Evolutionary conservation across 2,888 invertebrate species (phyloP), one percentile per base, ranked within the genome.

Genomic region (Chorisops tibialis): DNA sequence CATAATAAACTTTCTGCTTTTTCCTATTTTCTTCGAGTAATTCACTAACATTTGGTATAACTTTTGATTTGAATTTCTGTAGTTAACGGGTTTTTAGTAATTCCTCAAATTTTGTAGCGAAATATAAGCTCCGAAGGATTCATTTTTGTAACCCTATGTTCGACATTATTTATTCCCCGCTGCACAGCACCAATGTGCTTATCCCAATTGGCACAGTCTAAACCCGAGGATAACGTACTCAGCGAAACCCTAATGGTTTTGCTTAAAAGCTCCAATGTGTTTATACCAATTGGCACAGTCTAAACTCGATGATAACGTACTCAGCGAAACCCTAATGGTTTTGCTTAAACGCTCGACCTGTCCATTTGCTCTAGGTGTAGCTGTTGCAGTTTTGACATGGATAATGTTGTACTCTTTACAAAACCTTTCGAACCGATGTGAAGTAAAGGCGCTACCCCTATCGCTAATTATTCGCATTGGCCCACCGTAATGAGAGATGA

Each of bases 401-500:
- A 62, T 38, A 9, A 69, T 68, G 1, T 54, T 51, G 19, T 59
- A 45, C 11, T 54, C 37, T 11, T 51, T 37, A 56, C 61, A 64
- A 30, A 68, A 65, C 3, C 60, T 21, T 43, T 62, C 49, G 50
- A 68, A 68, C 16, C 14, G 24, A 4, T 60, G 22, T 1, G 68
- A 62, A 2, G 64, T 67, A 59, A 61, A 70, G 1, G 67, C 68
- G 2, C 67, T 64, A 1, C 68, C 67, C 38, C 66, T 58, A 63
- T 69, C 68, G 5, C 61, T 62, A 45, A 69, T 67, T 4, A 69
- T 52, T 35, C 65, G 48, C 38, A 51, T 54, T 22, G 68, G 68
- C 19, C 52, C 66, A 3, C 67, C 68, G 49, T 68, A 68, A 63
- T 67, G 47, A 14, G 64, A 3, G 3, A 68, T 52, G 41, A 68